phyloP scores from a whole-genome alignment of 2,888 invertebrate species.

The Zaprionus bogoriensis region DNA sequence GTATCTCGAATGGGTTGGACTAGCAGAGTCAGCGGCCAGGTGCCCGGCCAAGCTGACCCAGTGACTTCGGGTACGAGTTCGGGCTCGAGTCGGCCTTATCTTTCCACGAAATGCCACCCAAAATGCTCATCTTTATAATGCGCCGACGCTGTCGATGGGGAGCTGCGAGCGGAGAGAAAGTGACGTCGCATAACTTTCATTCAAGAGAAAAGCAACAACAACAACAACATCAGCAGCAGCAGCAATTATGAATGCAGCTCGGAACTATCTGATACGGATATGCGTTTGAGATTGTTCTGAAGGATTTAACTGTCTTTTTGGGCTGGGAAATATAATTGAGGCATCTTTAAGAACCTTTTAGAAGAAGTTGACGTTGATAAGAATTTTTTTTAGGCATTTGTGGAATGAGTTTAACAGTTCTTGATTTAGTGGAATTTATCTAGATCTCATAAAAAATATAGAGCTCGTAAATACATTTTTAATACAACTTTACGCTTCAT shows the following conservation, averaged over 20 bases:
- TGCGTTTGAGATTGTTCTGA: neutral
- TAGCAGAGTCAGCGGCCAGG: constrained; percentile 29
- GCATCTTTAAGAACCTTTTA: neutral
- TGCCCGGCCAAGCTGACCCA: constrained; percentile 6
- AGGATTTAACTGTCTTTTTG: neutral
- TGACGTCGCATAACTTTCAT: constrained; percentile 61
- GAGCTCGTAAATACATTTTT: too few species aligned
- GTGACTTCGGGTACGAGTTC: constrained; percentile 17
- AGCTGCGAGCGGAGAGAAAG: constrained; percentile 34
- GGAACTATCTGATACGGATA: constrained; percentile 12
- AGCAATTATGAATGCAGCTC: constrained; percentile 2
- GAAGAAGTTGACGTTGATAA: neutral
- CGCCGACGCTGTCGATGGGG: constrained; percentile 35
- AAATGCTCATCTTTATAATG: constrained; percentile 59
- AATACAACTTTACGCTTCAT: too few species aligned
- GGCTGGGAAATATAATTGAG: constrained; percentile 20
- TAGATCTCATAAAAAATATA: too few species aligned
- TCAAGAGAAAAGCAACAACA: constrained; percentile 55
- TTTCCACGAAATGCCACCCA: constrained; percentile 74
- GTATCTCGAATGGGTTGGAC: constrained; percentile 45
- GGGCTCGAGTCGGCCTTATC: constrained; percentile 50
- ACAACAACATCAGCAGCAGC: constrained; percentile 16
- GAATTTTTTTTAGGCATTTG: neutral
- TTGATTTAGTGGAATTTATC: too few species aligned
- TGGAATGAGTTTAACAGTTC: too few species aligned